Conservation (phyloP, 53 echinoderm and acorn worm species). For the Henricia sp. region DNA sequence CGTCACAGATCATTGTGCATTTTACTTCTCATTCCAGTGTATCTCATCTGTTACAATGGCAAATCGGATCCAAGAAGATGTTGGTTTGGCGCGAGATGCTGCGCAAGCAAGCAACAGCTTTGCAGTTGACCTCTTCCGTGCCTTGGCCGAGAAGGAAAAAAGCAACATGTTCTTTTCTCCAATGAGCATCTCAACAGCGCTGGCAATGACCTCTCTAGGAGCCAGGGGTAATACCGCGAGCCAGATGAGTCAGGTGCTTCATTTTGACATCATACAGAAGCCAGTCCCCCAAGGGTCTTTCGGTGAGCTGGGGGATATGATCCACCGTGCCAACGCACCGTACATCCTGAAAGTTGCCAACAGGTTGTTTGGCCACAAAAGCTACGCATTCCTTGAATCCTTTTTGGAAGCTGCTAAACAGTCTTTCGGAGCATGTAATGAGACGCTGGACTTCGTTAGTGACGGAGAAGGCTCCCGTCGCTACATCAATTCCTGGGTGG, state of each 20-base stretch:
- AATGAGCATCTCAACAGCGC: constrained; percentile 76
- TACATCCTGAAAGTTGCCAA: constrained; percentile 69
- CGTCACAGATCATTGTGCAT: neutral
- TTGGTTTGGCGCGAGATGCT: neutral
- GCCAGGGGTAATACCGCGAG: constrained; percentile 76
- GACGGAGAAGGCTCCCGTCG: constrained; percentile 48
- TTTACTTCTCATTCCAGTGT: no score
- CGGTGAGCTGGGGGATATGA: constrained; percentile 50
- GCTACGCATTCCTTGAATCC: constrained; percentile 31
- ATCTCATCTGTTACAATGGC: constrained; percentile 13
- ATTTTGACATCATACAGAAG: constrained; percentile 45
- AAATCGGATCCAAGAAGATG: neutral
- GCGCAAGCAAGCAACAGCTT: constrained; percentile 45
- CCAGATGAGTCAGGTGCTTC: constrained; percentile 74
- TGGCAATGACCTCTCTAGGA: constrained; percentile 81
- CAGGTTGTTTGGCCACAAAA: constrained; percentile 66
- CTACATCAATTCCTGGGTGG: constrained; percentile 93
- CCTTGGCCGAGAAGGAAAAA: neutral
- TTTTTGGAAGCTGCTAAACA: constrained; percentile 43
- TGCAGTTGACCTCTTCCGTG: constrained; percentile 49
- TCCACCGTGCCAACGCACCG: neutral
- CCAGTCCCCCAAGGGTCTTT: constrained; percentile 61
- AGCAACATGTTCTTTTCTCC: constrained; percentile 89
- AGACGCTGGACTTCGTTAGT: constrained; percentile 37
- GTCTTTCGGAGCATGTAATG: constrained; percentile 31